Evolutionary conservation across 2,797 vertebrate species (phyloP).

Genomic region (Pangasius macronema): DNA sequence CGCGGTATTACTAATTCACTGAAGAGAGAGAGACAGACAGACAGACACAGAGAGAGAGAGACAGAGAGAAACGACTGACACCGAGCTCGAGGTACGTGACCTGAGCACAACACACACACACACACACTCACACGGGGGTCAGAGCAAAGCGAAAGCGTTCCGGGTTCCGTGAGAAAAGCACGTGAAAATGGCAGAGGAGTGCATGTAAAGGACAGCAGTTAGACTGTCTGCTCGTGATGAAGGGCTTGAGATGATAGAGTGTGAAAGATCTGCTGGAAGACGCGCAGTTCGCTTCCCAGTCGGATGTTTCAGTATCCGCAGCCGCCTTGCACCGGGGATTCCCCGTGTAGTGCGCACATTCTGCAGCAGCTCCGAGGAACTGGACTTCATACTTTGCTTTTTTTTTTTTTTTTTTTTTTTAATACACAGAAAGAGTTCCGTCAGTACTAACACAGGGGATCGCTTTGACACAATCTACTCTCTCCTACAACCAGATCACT

Average conservation of each 20-base stretch:
- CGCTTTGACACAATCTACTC: neutral
- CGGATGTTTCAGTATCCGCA: slow-evolving; percentile 1
- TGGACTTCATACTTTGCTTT: neutral
- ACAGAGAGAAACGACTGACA: neutral
- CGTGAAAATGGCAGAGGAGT: neutral
- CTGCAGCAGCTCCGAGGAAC: slow-evolving; percentile 18
- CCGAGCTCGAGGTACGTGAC: slow-evolving; percentile 38
- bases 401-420: neutral
- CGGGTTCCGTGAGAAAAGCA: neutral
- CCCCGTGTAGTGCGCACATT: slow-evolving; percentile 38
- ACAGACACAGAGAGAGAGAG: neutral
- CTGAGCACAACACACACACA: neutral
- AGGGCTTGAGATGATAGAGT: neutral
- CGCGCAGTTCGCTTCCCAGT: neutral
- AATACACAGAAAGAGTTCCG: too few species aligned
- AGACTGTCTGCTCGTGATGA: neutral
- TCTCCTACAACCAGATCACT: neutral
- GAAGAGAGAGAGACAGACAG: neutral
- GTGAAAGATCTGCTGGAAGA: neutral
- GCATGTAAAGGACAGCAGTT: neutral
- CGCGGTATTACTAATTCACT: neutral
- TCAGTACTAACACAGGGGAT: neutral
- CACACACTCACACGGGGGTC: neutral
- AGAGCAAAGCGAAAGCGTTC: slow-evolving; percentile 44
- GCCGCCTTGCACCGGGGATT: slow-evolving; percentile 45